Evolutionary conservation across 2,797 vertebrate genomes (phyloP).

Genomic region (Labeo calbasu): DNA sequence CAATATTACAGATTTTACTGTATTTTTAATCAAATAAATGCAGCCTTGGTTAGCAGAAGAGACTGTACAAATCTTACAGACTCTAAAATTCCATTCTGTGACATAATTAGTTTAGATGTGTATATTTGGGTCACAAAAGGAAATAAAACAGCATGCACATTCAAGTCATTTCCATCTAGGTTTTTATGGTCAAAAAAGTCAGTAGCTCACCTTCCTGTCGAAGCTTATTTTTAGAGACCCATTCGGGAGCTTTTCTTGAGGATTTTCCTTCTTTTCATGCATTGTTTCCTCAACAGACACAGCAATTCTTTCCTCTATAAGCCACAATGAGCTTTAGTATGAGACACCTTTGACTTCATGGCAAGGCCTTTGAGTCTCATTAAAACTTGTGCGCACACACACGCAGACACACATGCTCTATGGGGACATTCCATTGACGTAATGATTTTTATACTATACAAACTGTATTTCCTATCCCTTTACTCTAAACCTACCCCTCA

Average conservation of each 20-base stretch:
- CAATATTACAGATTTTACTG: not conserved
- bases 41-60: not conserved
- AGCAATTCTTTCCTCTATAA: constrained; percentile 38
- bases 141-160: not conserved
- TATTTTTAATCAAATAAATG: not conserved
- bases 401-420: not conserved
- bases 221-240: constrained; percentile 81
- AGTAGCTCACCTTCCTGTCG: constrained; percentile 71
- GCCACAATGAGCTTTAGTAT: constrained; percentile 26
- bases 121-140: not conserved
- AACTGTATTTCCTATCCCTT: not conserved
- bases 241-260: constrained; percentile 79
- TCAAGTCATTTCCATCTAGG: constrained; percentile 11
- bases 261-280: constrained; percentile 78
- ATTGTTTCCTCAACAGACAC: constrained; percentile 72
- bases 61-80: not conserved
- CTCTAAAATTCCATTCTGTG: not conserved
- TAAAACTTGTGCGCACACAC: not conserved
- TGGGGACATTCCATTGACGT: not conserved
- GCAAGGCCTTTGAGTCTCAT: not conserved
- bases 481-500: not conserved
- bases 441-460: not conserved
- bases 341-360: constrained; percentile 31
- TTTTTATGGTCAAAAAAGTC: not conserved
- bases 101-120: not conserved